These are phyloP conservation scores for Isotomurus palustris DNA, from an alignment of 2,888 invertebrate species.

Conservation along the genomic window DNA sequence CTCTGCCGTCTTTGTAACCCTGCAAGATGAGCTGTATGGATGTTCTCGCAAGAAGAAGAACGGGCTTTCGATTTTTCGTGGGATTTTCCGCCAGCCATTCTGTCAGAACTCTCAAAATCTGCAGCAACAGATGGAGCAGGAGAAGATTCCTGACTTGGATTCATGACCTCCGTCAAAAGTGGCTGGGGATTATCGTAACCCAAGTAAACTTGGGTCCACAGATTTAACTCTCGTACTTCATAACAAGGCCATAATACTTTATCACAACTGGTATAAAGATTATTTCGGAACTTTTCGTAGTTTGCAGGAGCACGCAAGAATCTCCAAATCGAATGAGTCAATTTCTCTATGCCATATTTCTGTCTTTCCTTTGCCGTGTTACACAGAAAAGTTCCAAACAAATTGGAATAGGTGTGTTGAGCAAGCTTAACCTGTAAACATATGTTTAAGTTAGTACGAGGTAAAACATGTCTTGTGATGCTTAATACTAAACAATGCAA, in stretches of 20 bases:
- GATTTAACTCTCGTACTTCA: constrained; percentile 72
- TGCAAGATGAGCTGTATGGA: constrained; percentile 56
- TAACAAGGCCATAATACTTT: constrained; percentile 77
- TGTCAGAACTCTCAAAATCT: constrained; percentile 33
- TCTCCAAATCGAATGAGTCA: constrained; percentile 82
- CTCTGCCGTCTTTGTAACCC: constrained; percentile 67
- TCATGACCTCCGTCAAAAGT: constrained; percentile 49
- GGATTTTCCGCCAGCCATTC: constrained; percentile 44
- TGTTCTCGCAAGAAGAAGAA: constrained; percentile 79
- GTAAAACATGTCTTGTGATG: background rate
- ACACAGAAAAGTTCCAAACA: constrained; percentile 95
- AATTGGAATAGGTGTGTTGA: constrained; percentile 90
- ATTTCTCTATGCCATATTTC: constrained; percentile 61
- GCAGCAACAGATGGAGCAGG: constrained; percentile 42
- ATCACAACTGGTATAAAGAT: constrained; percentile 64
- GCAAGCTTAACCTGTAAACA: constrained; percentile 78
- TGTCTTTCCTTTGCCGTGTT: constrained; percentile 73
- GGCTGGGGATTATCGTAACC: constrained; percentile 51
- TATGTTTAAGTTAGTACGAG: constrained; percentile 10
- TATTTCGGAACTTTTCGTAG: constrained; percentile 72
- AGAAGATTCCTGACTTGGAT: constrained; percentile 50
- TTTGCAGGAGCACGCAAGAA: constrained; percentile 62
- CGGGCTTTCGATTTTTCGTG: constrained; percentile 55
- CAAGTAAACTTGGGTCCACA: constrained; percentile 83
- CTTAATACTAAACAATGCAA: background rate